Evolutionary conservation across 2,888 invertebrate species (phyloP), one percentile per base, ranked within the genome.

Genomic region (Cyaniris semiargus): DNA sequence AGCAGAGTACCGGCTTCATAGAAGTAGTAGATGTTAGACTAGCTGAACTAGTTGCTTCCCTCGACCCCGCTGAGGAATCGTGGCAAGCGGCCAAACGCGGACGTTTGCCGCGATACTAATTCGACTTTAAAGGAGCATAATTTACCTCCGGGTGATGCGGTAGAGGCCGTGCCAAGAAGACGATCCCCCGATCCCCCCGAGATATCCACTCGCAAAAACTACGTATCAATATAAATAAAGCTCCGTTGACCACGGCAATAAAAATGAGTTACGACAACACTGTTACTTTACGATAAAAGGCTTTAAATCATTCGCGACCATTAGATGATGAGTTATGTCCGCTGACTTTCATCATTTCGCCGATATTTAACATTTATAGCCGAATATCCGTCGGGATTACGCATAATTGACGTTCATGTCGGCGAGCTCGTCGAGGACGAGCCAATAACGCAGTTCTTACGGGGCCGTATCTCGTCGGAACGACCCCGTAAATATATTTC

Each of bases 281-380:
- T 93, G 93, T 87, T 90, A 90, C 90, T 93, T 90, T 89, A 89
- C 89, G 93, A 93, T 93, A 93, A 92, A 93, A 92, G 92, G 91
- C 89, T 93, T 93, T 93, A 93, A 93, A 92, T 93, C 92, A 93
- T 91, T 89, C 90, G 87, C 87, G 87, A 90, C 93, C 92, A 93
- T 93, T 93, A 93, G 93, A 92, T 92, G 92, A 91, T 92, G 93
- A 93, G 90, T 93, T 92, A 93, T 91, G 86, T 84, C 89, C 86
- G 89, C 88, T 90, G 89, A 91, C 86, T 90, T 90, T 91, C 92
- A 91, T 92, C 92, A 93, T 89, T 88, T 86, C 83, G 85, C 83
- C 87, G 86, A 91, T 92, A 92, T 92, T 92, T 91, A 91, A 91
- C 89, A 89, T 90, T 92, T 93, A 93, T 92, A 88, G 88, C 87